Percentiles rank a stretch among this genome's conserved stretches.
phyloP scores from a whole-genome alignment of 1,140 invertebrate genomes.

The Drosophila bocki region DNA sequence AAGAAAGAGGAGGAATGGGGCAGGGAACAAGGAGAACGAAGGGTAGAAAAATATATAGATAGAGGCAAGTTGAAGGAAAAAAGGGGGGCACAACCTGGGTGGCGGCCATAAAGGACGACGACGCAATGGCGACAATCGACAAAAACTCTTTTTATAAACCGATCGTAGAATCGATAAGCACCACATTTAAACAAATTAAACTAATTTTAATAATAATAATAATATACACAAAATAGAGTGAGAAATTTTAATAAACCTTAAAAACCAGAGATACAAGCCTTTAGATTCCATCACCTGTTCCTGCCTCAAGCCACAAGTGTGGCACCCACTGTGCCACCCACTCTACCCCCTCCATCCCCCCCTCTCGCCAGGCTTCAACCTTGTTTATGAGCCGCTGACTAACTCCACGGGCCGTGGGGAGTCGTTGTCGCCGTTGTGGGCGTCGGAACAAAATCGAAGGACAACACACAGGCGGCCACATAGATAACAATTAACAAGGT shows the following conservation, averaged over 20 bases:
- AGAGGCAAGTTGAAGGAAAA: background rate
- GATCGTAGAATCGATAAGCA: slow-evolving; percentile 4
- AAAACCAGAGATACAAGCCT: background rate
- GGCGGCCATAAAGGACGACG: background rate
- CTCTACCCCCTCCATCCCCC: background rate
- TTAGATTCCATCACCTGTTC: slow-evolving; percentile 1
- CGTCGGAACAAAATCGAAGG: slow-evolving; percentile 60
- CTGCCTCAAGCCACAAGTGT: background rate
- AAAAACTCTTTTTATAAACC: background rate
- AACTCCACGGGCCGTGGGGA: slow-evolving; percentile 37
- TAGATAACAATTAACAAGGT: slow-evolving; percentile 79
- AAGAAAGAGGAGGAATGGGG: background rate
- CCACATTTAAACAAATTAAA: background rate
- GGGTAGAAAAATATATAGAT: background rate
- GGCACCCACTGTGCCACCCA: slow-evolving; percentile 9
- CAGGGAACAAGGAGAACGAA: background rate
- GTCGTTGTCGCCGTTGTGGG: slow-evolving; percentile 48
- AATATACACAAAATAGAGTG: background rate
- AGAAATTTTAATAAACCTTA: too few relatives aligned
- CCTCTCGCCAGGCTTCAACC: background rate
- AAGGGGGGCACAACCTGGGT: slow-evolving; percentile 18
- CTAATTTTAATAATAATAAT: background rate
- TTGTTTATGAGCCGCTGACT: slow-evolving; percentile 54
- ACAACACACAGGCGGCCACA: slow-evolving; percentile 63
- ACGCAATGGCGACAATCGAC: slow-evolving; percentile 15